Percentiles rank a stretch among this genome's conserved stretches.
phyloP scores from a whole-genome alignment of 2,888 invertebrate species.

The Agrilus cyanescens region DNA sequence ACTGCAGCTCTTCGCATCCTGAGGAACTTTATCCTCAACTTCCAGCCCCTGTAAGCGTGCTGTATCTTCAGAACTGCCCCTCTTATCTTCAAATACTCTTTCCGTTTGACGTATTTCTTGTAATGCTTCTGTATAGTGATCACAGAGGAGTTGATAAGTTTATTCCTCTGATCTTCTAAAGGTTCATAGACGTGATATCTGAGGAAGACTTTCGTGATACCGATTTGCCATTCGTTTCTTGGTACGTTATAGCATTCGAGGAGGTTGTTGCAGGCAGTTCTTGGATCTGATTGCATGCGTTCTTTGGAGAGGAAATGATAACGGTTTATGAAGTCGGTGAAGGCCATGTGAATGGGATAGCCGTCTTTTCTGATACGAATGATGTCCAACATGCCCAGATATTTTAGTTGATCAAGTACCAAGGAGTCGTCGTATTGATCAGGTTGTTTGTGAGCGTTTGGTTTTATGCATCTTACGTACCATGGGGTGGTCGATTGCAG shows the following conservation, averaged over 20 bases:
- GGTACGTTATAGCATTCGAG: slow-evolving; percentile 56
- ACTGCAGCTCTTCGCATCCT: slow-evolving; percentile 71
- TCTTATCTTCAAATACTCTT: slow-evolving; percentile 53
- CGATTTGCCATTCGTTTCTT: slow-evolving; percentile 76
- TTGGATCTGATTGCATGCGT: slow-evolving; percentile 38
- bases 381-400: slow-evolving; percentile 88
- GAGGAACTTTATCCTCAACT: slow-evolving; percentile 67
- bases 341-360: slow-evolving; percentile 74
- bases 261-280: slow-evolving; percentile 37
- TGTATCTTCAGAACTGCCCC: slow-evolving; percentile 65
- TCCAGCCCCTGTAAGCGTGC: slow-evolving; percentile 78
- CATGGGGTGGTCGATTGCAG: slow-evolving; percentile 82
- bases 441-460: slow-evolving; percentile 72
- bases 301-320: slow-evolving; percentile 58
- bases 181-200: slow-evolving; percentile 72
- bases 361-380: slow-evolving; percentile 84
- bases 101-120: slow-evolving; percentile 52
- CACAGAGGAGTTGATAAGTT: slow-evolving; percentile 57
- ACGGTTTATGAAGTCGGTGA: slow-evolving; percentile 61
- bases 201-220: slow-evolving; percentile 76
- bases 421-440: slow-evolving; percentile 68
- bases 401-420: slow-evolving; percentile 77
- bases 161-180: slow-evolving; percentile 66
- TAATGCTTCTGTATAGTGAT: slow-evolving; percentile 64
- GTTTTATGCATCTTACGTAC: slow-evolving; percentile 90